A percentile compares a stretch with the other conserved stretches of the same genome.
phyloP scores from a whole-genome alignment of 2,888 invertebrate genomes.

The Tryphoninae sp. region DNA sequence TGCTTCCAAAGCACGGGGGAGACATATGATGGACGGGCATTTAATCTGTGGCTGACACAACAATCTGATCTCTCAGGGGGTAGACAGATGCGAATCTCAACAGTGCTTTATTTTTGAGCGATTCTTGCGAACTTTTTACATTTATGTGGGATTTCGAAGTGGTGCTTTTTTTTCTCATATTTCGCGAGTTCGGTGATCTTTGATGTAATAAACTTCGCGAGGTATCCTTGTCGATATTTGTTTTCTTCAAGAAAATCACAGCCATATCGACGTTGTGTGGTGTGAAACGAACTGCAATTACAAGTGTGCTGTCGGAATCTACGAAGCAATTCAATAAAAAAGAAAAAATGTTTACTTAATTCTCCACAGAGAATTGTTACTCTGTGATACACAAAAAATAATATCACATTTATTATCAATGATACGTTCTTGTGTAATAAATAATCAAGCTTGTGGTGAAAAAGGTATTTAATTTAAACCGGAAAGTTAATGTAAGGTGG shows the following conservation, averaged over 20 bases:
- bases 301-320: neutral
- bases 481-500: conserved; percentile 24
- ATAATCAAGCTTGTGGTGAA: neutral
- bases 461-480: neutral
- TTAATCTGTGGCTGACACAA: conserved; percentile 57
- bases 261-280: conserved; percentile 26
- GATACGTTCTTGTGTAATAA: no score
- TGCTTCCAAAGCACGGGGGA: conserved; percentile 2
- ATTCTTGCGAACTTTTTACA: neutral
- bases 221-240: conserved; percentile 30
- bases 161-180: neutral
- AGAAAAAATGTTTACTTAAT: neutral
- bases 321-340: neutral
- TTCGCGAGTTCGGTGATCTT: neutral
- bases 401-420: no score
- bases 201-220: neutral
- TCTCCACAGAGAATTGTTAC: neutral
- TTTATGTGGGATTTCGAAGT: neutral
- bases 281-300: conserved; percentile 1
- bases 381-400: neutral
- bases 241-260: conserved; percentile 16
- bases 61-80: conserved; percentile 44
- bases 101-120: neutral
- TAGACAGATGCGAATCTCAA: conserved; percentile 11
- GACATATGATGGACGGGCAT: conserved; percentile 50